phyloP scores from a whole-genome alignment of 2,797 vertebrate genomes.

The Danio kyathit region DNA sequence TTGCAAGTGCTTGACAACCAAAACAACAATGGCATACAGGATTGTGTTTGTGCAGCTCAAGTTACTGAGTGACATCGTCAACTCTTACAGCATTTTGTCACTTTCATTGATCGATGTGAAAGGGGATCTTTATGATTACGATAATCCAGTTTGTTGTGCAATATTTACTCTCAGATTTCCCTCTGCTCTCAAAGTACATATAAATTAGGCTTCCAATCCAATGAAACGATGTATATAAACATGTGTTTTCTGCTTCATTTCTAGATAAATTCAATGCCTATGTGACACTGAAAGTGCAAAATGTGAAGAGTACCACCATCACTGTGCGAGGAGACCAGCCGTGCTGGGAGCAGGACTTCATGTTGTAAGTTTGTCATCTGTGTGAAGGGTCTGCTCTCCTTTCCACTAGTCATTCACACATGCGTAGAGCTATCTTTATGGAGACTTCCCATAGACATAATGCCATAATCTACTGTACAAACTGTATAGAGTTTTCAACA shows the following conservation, averaged over 20 bases:
- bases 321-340: slow-evolving; percentile 93
- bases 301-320: slow-evolving; percentile 97
- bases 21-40: too few relatives aligned
- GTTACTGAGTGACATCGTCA: too few relatives aligned
- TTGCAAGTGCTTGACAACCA: too few relatives aligned
- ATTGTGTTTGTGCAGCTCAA: too few relatives aligned
- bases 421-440: too few relatives aligned
- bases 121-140: too few relatives aligned
- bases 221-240: neutral
- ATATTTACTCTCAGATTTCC: neutral
- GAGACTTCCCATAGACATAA: too few relatives aligned
- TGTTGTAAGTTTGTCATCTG: slow-evolving; percentile 93
- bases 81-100: too few relatives aligned
- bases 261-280: slow-evolving; percentile 97
- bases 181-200: neutral
- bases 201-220: neutral
- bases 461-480: too few relatives aligned
- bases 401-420: neutral
- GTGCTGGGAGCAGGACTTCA: slow-evolving; percentile 98
- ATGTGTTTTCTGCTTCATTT: slow-evolving; percentile 50
- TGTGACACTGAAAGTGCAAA: slow-evolving; percentile 97
- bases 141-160: too few relatives aligned
- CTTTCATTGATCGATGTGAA: too few relatives aligned
- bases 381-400: neutral
- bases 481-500: too few relatives aligned